These are phyloP conservation scores for Platyrinchus mystaceus DNA, from an alignment of 2,797 vertebrate genomes.

Conservation along the genomic window DNA sequence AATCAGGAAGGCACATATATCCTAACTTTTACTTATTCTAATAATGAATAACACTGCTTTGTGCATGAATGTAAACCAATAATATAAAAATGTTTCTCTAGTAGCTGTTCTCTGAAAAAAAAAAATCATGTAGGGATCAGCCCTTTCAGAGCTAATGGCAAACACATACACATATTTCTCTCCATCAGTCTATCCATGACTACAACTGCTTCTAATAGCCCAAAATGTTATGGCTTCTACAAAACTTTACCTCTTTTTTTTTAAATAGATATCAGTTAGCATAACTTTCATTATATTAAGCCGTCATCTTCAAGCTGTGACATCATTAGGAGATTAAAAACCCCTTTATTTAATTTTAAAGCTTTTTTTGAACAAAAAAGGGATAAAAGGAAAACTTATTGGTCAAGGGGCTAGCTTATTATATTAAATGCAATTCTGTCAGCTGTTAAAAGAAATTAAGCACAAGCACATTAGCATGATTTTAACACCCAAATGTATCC, in stretches of 20 bases:
- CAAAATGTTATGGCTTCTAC: background rate
- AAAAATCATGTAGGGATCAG: background rate
- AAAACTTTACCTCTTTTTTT: background rate
- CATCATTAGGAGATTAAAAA: background rate
- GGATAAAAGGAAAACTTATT: background rate
- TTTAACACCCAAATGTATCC: background rate
- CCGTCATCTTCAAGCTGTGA: background rate
- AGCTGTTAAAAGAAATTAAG: background rate
- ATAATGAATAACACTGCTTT: background rate
- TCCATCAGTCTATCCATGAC: background rate
- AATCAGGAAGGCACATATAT: background rate
- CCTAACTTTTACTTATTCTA: background rate
- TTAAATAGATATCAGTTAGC: background rate
- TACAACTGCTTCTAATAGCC: background rate
- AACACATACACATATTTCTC: background rate
- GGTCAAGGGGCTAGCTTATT: background rate
- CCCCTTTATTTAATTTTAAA: background rate
- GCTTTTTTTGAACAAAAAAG: background rate
- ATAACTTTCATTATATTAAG: background rate
- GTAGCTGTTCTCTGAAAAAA: background rate
- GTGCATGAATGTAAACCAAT: background rate
- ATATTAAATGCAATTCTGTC: background rate
- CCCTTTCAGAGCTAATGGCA: background rate
- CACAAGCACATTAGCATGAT: background rate
- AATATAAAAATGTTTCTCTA: background rate